Evolutionary conservation across 2,888 invertebrate species (phyloP), one percentile per base, ranked within the genome.

Genomic region (Acleris cristana): DNA sequence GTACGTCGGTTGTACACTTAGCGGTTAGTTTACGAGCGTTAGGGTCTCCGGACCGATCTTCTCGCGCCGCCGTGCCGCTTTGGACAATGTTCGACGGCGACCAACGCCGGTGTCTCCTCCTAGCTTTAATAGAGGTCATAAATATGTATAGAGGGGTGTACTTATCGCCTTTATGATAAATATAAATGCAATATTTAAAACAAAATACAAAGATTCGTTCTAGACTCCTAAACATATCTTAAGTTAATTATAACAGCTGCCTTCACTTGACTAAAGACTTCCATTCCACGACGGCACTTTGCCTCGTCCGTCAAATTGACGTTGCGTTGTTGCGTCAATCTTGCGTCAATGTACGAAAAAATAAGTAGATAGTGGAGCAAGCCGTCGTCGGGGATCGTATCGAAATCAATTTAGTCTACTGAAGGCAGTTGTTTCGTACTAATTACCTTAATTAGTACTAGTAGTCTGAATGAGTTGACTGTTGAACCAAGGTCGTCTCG

Each of bases 1-100:
- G 68, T 72, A 70, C 70, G 69, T 69, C 65, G 63, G 59, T 56
- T 64, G 48, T 21, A 56, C 66, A 48, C 62, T 67, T 66, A 58
- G 48, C 57, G n/a, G 54, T 60, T 64, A 57, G 60, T 72, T 73
- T 72, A 73, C 70, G 70, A 68, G 60, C 69, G 69, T 70, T 69
- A 72, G 64, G 67, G 59, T 49, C 54, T 34, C 53, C 53, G 26
- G 23, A 45, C 34, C 18, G 59, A 54, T 65, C 54, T 48, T 14
- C 40, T 40, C 40, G 40, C 40, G 40, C 10, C 45, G 26, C 34
- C 34, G 34, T 34, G 34, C n/a, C 48, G 48, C 48, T 48, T 48
- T n/a, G 48, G 48, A 48, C 48, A 48, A 7, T 48, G 48, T 48
- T 16, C 18, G 48, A 48, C n/a, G 8, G n/a, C 48, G 16, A 48